Base-by-base conservation (phyloP, 1,140 invertebrate species). In the Anoplophora glabripennis region DNA sequence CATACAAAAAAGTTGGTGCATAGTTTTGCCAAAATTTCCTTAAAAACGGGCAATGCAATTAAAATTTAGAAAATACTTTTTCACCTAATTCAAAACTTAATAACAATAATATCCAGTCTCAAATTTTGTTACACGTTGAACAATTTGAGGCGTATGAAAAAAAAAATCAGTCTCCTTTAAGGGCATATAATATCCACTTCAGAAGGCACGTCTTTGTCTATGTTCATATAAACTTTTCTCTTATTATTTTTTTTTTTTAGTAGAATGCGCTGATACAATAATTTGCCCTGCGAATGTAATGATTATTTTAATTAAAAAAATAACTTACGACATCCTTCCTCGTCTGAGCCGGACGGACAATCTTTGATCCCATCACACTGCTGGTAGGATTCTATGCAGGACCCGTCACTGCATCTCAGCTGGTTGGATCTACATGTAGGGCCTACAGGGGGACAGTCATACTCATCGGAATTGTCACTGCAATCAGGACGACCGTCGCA, bases 361-460 rank as follows among this genome's bases (percentile, higher is more conserved):
- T 99, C 94, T 46, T 81, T 80, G 63, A 89, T 83, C 38, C 83
- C 81, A 73, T 99, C 95, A 75, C 96, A 99, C 61, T 96, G 90
- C 76, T 90, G 95, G 55, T 84, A 88, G 71, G 87, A 88, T 0
- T 93, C 94, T 53, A 99, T 89, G 70, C 96, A 99, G 71, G 95
- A 92, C 28, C 85, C 85, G 68, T 83, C 79, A 7, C 82, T 79
- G 64, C 90, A 93, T 57, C 83, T 80, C 48, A 79, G 77, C 71
- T 92, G 89, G 63, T 92, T 89, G 1, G 87, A 89, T 2, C 14
- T 21, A 38, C 51, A 53, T 42, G 7, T 12, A 14, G 53, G 59
- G 54, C 63, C 61, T 41, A 33, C 51, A 33, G 17, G 41, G 77
- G 78, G 73, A 61, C 73, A 75, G 57, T 74, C 66, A 53, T 74